phyloP scores from a whole-genome alignment of 2,113 vertebrate species.

The Sitta europaea region DNA sequence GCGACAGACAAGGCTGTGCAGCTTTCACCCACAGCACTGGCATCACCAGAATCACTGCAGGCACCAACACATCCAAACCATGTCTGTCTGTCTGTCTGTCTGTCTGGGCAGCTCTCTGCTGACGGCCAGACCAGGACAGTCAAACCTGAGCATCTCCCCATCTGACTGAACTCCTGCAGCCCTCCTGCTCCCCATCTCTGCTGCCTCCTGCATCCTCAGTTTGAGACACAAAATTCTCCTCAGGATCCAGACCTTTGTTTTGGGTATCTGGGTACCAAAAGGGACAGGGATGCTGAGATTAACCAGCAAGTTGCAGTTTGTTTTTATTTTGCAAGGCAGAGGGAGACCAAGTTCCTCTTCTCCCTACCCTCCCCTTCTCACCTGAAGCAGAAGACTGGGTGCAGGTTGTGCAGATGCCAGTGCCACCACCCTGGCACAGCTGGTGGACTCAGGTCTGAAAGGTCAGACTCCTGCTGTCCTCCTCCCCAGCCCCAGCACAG shows the following conservation, averaged over 20 bases:
- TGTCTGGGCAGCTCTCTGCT: not conserved
- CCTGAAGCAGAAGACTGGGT: not conserved
- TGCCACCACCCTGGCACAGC: fast-evolving
- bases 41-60: not conserved
- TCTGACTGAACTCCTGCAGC: not conserved
- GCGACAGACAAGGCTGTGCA: not conserved
- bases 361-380: not conserved
- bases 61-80: not conserved
- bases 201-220: not conserved
- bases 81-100: not conserved
- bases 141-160: not conserved
- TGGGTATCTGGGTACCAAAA: fast-evolving
- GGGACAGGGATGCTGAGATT: not conserved
- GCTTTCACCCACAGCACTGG: not conserved
- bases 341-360: not conserved
- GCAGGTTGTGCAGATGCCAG: not conserved
- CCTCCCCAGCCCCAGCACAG: not conserved
- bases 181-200: not conserved
- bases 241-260: fast-evolving
- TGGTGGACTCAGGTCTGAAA: not conserved
- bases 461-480: not conserved
- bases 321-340: not conserved
- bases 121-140: not conserved
- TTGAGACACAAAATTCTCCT: not conserved
- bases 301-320: not conserved